Conservation (phyloP, 2,797 vertebrate genomes). For the Paramormyrops hopkinsi region DNA sequence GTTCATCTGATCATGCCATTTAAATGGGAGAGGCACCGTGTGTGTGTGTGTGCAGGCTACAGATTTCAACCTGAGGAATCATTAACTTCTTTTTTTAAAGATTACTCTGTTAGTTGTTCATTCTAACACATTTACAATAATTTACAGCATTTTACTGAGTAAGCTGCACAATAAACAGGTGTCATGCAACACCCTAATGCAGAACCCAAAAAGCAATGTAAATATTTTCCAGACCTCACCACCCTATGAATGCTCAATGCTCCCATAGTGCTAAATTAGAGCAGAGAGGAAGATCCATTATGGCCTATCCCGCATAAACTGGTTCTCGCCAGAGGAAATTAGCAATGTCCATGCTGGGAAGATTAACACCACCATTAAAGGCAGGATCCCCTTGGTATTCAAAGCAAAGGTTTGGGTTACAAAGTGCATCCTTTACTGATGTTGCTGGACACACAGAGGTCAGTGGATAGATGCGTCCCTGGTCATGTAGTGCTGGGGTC, state of each 20-base stretch:
- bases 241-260: background rate
- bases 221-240: background rate
- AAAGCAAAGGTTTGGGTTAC: background rate
- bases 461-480: background rate
- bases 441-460: background rate
- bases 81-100: constrained; percentile 3
- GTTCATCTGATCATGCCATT: background rate
- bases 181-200: background rate
- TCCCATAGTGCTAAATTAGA: constrained; percentile 31
- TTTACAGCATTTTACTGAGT: background rate
- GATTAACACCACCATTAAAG: background rate
- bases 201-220: background rate
- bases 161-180: background rate
- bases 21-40: background rate
- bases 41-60: background rate
- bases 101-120: background rate
- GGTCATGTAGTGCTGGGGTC: background rate
- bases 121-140: background rate
- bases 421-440: background rate
- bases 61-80: background rate
- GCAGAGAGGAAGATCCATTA: constrained; percentile 44
- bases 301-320: constrained; percentile 41
- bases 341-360: background rate
- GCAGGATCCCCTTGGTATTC: background rate
- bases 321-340: constrained; percentile 32